Conservation (phyloP, 2,113 vertebrate genomes). For the Macrotis lagotis region DNA sequence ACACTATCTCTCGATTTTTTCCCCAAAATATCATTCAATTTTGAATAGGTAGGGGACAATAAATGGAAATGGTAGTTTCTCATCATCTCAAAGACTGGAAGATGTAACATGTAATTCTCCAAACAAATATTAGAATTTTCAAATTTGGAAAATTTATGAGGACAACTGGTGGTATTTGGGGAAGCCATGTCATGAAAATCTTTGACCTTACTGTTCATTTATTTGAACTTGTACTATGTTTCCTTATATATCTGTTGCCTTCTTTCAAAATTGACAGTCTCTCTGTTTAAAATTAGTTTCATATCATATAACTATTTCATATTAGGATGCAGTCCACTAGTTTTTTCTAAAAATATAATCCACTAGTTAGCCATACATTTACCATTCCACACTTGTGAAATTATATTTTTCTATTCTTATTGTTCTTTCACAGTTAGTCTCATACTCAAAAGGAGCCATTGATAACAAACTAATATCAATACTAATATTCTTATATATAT, state of each 20-base stretch:
- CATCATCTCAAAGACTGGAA: neutral
- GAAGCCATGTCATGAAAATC: neutral
- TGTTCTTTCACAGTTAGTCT: neutral
- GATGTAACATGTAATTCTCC: neutral
- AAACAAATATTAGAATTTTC: neutral
- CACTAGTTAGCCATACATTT: neutral
- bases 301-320: neutral
- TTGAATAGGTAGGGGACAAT: neutral
- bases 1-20: neutral
- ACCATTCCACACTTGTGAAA: neutral
- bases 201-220: neutral
- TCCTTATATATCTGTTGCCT: neutral
- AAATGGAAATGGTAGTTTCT: neutral
- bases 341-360: neutral
- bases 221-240: neutral
- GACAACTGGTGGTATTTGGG: neutral
- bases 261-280: neutral
- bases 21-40: neutral
- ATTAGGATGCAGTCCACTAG: neutral
- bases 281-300: neutral
- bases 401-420: neutral
- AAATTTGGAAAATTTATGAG: neutral
- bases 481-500: neutral
- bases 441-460: neutral
- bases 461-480: neutral